Conservation (phyloP, 2,113 vertebrate genomes). For the Nettapus auritus region DNA sequence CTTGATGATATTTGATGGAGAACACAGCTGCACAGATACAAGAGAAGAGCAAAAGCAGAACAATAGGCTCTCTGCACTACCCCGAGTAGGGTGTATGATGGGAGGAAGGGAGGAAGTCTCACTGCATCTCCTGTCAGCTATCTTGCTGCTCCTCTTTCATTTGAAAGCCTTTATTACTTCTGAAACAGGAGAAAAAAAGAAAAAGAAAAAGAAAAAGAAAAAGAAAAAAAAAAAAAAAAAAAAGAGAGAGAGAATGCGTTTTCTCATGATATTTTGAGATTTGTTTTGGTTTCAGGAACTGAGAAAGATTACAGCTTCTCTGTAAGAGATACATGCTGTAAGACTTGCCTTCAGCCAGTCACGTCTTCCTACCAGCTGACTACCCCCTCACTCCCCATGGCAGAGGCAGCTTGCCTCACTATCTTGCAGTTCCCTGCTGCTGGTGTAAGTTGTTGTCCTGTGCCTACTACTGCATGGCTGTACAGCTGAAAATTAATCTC, state of each 20-base stretch:
- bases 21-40: constrained; percentile 34
- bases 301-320: background rate
- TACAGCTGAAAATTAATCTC: background rate
- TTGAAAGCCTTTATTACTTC: background rate
- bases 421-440: constrained; percentile 5
- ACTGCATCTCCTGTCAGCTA: background rate
- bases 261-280: background rate
- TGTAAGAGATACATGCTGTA: background rate
- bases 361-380: background rate
- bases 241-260: background rate
- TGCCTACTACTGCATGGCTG: background rate
- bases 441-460: background rate
- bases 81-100: background rate
- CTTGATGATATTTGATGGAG: background rate
- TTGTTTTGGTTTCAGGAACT: constrained; percentile 22
- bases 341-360: background rate
- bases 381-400: background rate
- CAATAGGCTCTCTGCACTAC: background rate
- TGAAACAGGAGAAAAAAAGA: background rate
- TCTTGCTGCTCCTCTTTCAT: background rate
- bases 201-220: background rate
- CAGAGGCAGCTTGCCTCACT: constrained; percentile 26
- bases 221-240: background rate
- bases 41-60: constrained; percentile 15
- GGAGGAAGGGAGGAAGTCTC: background rate